Percentiles rank a stretch among this genome's conserved stretches.
Evolutionary conservation across 2,113 vertebrate species (phyloP).

Genomic region (Poeciliopsis prolifica): DNA sequence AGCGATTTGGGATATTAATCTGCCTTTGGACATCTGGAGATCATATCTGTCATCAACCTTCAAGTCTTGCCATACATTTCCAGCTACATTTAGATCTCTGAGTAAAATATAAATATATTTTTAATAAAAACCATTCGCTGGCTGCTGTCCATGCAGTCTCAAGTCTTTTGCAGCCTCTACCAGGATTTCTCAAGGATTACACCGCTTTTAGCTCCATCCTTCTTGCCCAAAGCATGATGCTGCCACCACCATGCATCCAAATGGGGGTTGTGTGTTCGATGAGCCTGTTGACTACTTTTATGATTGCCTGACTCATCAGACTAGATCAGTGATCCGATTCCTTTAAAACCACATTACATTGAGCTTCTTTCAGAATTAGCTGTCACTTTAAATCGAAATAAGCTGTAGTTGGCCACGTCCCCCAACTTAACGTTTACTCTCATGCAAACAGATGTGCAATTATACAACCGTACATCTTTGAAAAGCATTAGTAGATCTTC

Average conservation of each 20-base stretch:
- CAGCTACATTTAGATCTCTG: not conserved
- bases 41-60: not conserved
- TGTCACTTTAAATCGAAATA: too few relatives aligned
- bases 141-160: not conserved
- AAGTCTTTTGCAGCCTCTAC: not conserved
- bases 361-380: too few relatives aligned
- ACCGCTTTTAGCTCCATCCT: not conserved
- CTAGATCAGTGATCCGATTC: too few relatives aligned
- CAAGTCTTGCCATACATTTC: not conserved
- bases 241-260: too few relatives aligned
- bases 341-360: too few relatives aligned
- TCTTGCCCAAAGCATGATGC: not conserved
- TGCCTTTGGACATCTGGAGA: not conserved
- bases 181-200: not conserved
- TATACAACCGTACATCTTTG: too few relatives aligned
- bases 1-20: not conserved
- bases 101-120: not conserved
- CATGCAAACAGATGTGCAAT: too few relatives aligned
- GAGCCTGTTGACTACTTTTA: not conserved
- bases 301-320: not conserved
- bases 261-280: not conserved
- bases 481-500: too few relatives aligned
- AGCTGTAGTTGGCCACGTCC: too few relatives aligned
- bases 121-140: not conserved
- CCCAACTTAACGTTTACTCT: too few relatives aligned